Base-by-base conservation (phyloP, 2,797 vertebrate genomes). In the Molossus molossus region DNA sequence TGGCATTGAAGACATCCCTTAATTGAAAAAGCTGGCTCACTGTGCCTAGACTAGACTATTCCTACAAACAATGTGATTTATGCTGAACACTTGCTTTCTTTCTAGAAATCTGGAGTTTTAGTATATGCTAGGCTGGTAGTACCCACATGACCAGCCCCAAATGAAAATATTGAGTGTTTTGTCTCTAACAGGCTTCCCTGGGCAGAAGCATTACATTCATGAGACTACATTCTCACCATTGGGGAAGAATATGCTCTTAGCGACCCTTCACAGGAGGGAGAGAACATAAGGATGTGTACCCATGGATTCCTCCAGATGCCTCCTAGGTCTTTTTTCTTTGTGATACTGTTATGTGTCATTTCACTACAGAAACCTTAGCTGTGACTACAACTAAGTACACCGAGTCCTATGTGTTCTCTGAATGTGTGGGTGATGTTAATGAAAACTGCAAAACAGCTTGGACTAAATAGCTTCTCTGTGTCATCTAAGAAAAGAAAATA, bases 401-500 rank as follows among this genome's bases (percentile, higher is more conserved):
- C 29, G 53, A 73, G 14, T 92, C 37, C 13, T 37, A 1, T 79
- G 80, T 25, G 10, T 40, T 87, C 33, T 81, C 45, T 1, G 20
- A 90, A 83, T 21, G 27, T 75, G 48, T 40, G 15, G n/a, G 27
- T 57, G 48, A 25, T 82, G 57, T 86, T 82, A 76, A 70, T 92
- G 82, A 77, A 73, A 7, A 6, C 21, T 12, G 3, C 9, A 33
- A 85, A 82, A 88, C 8, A 76, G 33, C 15, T 25, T n/a, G 67
- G 50, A 90, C 4, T 60, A 76, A 83, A 18, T 62, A 15, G 57
- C 50, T 70, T 90, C 40, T 86, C 73, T 67, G 33, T 81, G 13
- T 77, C 40, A 21, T 95, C 27, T 64, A 70, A 95, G 29, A 50
- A 45, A 94, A 91, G 50, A 91, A 73, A 92, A 57, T 72, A 57